phyloP scores from a whole-genome alignment of 2,888 invertebrate genomes.

The Drosophila meridiana region DNA sequence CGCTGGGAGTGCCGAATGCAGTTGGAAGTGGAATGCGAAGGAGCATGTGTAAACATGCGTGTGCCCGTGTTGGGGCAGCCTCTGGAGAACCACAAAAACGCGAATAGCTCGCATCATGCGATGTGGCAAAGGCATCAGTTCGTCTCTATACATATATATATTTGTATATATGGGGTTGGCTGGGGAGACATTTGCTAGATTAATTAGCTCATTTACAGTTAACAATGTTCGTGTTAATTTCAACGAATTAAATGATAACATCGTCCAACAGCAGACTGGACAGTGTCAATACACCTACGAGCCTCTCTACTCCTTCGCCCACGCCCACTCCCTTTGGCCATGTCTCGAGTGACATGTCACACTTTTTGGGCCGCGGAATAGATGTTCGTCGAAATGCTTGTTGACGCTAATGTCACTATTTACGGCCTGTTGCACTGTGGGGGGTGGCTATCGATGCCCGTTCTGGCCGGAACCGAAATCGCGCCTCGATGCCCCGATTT shows the following conservation, averaged over 20 bases:
- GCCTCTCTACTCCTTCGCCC: neutral
- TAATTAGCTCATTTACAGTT: slow-evolving; percentile 84
- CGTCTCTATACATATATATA: neutral
- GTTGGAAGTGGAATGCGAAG: neutral
- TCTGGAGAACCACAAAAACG: slow-evolving; percentile 79
- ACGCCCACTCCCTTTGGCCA: neutral
- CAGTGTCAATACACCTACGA: slow-evolving; percentile 14
- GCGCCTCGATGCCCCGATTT: slow-evolving; percentile 61
- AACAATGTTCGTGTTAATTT: slow-evolving; percentile 85
- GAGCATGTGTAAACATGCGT: slow-evolving; percentile 41
- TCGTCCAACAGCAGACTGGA: slow-evolving; percentile 50
- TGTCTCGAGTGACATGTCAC: slow-evolving; percentile 52
- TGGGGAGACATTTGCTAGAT: slow-evolving; percentile 74
- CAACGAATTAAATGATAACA: slow-evolving; percentile 85
- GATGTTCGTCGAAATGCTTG: slow-evolving; percentile 56
- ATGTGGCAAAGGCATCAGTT: slow-evolving; percentile 26
- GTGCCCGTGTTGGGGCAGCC: slow-evolving; percentile 52
- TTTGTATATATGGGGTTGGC: neutral
- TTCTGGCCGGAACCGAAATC: slow-evolving; percentile 18
- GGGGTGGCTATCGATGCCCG: slow-evolving; percentile 30
- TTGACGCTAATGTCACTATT: slow-evolving; percentile 75
- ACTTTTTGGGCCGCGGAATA: slow-evolving; percentile 57
- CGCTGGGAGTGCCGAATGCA: slow-evolving; percentile 56
- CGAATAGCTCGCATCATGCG: slow-evolving; percentile 54
- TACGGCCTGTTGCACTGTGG: slow-evolving; percentile 64